A percentile compares a stretch with the other conserved stretches of the same genome.
Evolutionary conservation across 2,888 invertebrate species (phyloP).

Genomic region (Camptogramma bilineatum): DNA sequence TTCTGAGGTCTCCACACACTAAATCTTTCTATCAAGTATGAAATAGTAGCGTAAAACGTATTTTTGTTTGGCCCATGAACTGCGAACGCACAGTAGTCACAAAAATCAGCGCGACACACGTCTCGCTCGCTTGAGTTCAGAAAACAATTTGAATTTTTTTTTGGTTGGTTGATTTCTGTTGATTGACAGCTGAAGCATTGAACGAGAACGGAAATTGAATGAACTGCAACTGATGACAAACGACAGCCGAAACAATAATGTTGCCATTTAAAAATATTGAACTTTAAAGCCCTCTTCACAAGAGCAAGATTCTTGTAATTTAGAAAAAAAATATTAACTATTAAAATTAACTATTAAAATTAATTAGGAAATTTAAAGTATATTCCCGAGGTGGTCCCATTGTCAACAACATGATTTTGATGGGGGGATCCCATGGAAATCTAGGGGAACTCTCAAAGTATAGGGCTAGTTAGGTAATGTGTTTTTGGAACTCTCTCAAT

Average conservation of each 20-base stretch:
- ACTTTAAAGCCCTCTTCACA: neutral
- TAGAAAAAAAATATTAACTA: no score
- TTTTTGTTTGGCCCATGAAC: slow-evolving; percentile 53
- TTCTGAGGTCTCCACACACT: slow-evolving; percentile 47
- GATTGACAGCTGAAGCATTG: neutral
- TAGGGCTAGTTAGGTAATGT: no score
- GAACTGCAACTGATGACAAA: neutral
- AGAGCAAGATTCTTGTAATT: neutral
- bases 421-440: no score
- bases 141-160: slow-evolving; percentile 42
- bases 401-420: no score
- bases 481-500: no score
- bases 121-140: slow-evolving; percentile 70
- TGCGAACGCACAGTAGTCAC: slow-evolving; percentile 82
- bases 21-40: slow-evolving; percentile 44
- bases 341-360: no score
- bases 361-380: no score
- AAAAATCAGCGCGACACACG: slow-evolving; percentile 68
- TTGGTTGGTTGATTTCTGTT: no score
- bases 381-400: no score
- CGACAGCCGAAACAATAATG: neutral
- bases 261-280: neutral
- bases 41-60: slow-evolving; percentile 43
- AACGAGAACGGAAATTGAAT: neutral
- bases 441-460: no score